Base-by-base conservation (phyloP, 2,113 vertebrate species). In the Vidua macroura region DNA sequence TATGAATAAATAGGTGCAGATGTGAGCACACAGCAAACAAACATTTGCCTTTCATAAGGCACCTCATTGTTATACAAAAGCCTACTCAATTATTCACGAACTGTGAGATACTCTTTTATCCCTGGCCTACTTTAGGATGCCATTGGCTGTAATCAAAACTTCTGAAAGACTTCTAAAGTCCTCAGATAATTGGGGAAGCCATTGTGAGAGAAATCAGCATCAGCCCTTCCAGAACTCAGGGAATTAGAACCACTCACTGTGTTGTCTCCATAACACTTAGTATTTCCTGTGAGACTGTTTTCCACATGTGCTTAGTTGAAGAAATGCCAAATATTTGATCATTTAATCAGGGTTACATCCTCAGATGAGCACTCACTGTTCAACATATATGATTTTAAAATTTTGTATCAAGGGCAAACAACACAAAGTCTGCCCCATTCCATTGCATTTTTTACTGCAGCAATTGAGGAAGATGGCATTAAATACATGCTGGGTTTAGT, bases 1-100 rank as follows among this genome's bases (percentile, higher is more conserved):
- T 90, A 92, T 92, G 82, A 96, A 96, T 96, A 97, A 96, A 97
- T 92, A 96, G 76, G 83, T 94, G 90, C 88, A 96, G 94, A 95
- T 82, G 60, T 74, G 83, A 90, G 82, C 64, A 88, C 53, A 95
- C 46, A 92, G 90, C 77, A 96, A 94, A 92, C 90, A 93, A 97
- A 95, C 89, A 93, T 96, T 96, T 96, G 94, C 88, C 91, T 97
- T 97, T 96, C 88, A 93, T 90, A 95, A 95, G 73, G 75, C 62
- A 91, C 28, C 76, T 95, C 95, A 93, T 96, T 96, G 95, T 96
- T 92, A 93, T 85, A 92, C 75, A 84, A 82, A 93, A 96, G 49
- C 75, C 86, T 92, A 51, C 37, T 96, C 91, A 97, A 95, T 97
- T 96, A 95, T 97, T 96, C 90, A 97, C 46, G 1, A 93, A 90